Conservation (phyloP, 2,113 vertebrate genomes). For the Rattus norvegicus region GRCr8 NC_086026.1:123901501-123902000, state of each 20-base stretch:
- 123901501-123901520: not conserved
- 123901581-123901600: not conserved
- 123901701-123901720: conserved; percentile 39
- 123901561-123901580: conserved; percentile 14
- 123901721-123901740: conserved; percentile 54
- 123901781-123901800: conserved; percentile 59
- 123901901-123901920: not conserved
- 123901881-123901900: not conserved
- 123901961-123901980: not conserved
- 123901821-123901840: conserved; percentile 28
- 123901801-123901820: conserved; percentile 49
- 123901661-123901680: no score
- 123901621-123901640: no score
- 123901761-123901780: conserved; percentile 48
- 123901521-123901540: not conserved
- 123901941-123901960: not conserved
- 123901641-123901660: no score
- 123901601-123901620: no score
- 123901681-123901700: no score
- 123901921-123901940: not conserved
- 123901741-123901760: not conserved
- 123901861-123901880: not conserved
- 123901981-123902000: not conserved
- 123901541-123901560: not conserved
- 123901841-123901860: conserved; percentile 45